Conservation (phyloP, 2,888 invertebrate species). For the Pemphredon lugubris region DNA sequence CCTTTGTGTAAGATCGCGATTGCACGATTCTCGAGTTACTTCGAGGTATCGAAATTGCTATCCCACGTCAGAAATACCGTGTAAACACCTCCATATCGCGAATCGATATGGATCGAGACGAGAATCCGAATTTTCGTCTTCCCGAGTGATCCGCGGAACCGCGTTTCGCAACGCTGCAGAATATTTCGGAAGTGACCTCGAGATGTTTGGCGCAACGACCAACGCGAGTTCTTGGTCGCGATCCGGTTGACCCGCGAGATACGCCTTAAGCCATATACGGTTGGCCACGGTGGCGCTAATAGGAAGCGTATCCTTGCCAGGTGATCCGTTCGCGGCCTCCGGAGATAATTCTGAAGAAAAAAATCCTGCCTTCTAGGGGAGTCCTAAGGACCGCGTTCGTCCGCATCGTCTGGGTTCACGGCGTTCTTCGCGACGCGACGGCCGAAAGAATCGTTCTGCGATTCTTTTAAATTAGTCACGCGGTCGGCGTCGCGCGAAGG, state of each 20-base stretch:
- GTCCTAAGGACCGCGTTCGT: slow-evolving; percentile 69
- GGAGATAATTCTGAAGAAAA: slow-evolving; percentile 69
- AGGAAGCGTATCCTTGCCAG: slow-evolving; percentile 73
- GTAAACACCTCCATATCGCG: too few species aligned
- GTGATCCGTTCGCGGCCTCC: slow-evolving; percentile 71
- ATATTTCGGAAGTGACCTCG: slow-evolving; percentile 73
- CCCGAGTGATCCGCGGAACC: too few species aligned
- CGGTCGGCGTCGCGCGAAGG: slow-evolving; percentile 54
- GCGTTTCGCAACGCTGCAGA: slow-evolving; percentile 34
- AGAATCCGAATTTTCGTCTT: too few species aligned
- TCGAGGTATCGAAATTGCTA: too few species aligned
- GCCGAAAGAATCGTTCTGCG: slow-evolving; percentile 46
- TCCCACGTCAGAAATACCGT: too few species aligned
- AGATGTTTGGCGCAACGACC: slow-evolving; percentile 21
- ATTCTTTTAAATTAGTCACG: slow-evolving; percentile 64
- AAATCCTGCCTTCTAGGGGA: slow-evolving; percentile 76
- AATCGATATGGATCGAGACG: too few species aligned
- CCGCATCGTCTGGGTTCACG: slow-evolving; percentile 35
- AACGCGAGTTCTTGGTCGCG: slow-evolving; percentile 49
- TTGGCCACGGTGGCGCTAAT: slow-evolving; percentile 63
- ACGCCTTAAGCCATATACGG: slow-evolving; percentile 72
- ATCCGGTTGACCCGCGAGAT: slow-evolving; percentile 64
- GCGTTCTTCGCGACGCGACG: slow-evolving; percentile 46
- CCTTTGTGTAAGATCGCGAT: too few species aligned
- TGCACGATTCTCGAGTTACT: too few species aligned